Conservation (phyloP, 2,113 vertebrate genomes). For the Dicrurus megarhynchus region DNA sequence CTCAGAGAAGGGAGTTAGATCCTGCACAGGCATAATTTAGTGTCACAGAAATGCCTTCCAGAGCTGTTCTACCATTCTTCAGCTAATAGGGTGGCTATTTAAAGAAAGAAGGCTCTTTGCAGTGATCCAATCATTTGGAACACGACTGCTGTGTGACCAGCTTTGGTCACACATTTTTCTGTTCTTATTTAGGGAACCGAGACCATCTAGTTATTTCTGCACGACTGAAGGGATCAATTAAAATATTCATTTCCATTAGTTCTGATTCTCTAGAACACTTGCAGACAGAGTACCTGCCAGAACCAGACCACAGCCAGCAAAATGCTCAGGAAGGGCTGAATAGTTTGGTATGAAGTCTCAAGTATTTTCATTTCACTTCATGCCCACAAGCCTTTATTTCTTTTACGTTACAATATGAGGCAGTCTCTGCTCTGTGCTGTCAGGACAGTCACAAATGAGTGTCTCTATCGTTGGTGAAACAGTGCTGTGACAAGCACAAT, state of each 20-base stretch:
- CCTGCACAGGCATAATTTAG: constrained; percentile 4
- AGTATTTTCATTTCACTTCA: neutral
- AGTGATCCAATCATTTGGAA: neutral
- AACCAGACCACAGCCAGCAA: neutral
- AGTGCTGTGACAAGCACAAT: neutral
- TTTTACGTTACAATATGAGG: neutral
- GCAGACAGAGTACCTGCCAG: neutral
- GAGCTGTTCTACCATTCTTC: neutral
- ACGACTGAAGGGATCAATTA: neutral
- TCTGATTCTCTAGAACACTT: neutral
- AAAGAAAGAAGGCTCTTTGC: constrained; percentile 13
- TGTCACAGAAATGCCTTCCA: constrained; percentile 15
- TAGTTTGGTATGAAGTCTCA: neutral
- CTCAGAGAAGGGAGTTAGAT: neutral
- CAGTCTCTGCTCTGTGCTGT: neutral
- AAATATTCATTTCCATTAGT: constrained; percentile 6
- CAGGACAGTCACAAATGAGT: neutral
- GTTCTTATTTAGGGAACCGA: constrained; percentile 24
- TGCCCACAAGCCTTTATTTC: neutral
- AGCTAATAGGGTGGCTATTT: constrained; percentile 53
- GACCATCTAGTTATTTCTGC: constrained; percentile 2
- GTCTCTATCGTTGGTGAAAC: neutral
- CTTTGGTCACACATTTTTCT: constrained; percentile 5
- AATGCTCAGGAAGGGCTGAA: neutral
- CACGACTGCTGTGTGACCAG: neutral